These are phyloP conservation scores for Sparidentex hasta DNA, from an alignment of 2,797 vertebrate genomes.

Conservation along the genomic window DNA sequence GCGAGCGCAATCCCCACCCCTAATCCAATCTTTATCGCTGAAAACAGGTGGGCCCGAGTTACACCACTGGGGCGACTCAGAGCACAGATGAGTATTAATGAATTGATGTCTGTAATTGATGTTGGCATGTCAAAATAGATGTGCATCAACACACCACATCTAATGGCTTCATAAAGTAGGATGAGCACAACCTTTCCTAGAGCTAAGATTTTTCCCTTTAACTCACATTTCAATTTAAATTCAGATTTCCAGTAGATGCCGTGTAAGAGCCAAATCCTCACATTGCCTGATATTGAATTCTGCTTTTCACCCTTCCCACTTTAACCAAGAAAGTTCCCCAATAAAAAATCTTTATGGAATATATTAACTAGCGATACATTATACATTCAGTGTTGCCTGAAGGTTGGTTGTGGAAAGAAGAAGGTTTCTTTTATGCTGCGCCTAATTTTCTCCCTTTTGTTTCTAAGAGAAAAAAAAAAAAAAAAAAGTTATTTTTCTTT, in stretches of 20 bases:
- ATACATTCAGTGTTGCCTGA: constrained; percentile 53
- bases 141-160: constrained; percentile 28
- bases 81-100: constrained; percentile 66
- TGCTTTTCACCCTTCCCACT: constrained; percentile 3
- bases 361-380: constrained; percentile 53
- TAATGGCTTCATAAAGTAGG: constrained; percentile 37
- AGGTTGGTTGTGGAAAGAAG: constrained; percentile 46
- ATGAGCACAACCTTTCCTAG: constrained; percentile 1
- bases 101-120: constrained; percentile 69
- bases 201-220: background rate
- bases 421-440: constrained; percentile 27
- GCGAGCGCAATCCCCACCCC: constrained; percentile 38
- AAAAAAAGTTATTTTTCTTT: constrained; percentile 17
- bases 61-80: constrained; percentile 40
- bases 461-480: constrained; percentile 12
- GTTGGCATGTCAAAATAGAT: constrained; percentile 57
- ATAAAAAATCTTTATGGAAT: constrained; percentile 38
- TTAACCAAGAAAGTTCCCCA: constrained; percentile 5
- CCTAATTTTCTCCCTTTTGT: constrained; percentile 33
- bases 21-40: constrained; percentile 69
- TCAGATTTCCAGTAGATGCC: background rate
- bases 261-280: constrained; percentile 3
- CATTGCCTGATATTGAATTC: background rate
- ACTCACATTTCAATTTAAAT: background rate
- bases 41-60: constrained; percentile 76